Evolutionary conservation across 2,113 vertebrate species (phyloP), one percentile per base, ranked within the genome.

Genomic region (Cnemophilus loriae): DNA sequence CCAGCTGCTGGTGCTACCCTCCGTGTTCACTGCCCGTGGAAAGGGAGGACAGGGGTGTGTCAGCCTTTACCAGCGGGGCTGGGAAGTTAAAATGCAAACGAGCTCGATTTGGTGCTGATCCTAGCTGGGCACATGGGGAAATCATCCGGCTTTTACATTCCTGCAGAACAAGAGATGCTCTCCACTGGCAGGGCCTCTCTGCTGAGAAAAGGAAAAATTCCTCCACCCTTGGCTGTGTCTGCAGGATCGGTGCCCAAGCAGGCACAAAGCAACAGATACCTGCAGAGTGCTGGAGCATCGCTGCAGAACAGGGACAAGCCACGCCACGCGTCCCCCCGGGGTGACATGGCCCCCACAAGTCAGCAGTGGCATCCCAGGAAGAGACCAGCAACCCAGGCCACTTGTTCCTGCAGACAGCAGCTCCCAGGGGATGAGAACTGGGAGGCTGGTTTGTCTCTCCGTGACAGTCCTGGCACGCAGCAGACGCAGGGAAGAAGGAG

Each of bases 1-100:
- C 67, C 67, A 46, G 10, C 22, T 47, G 57, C 67, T 55, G 11
- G 37, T 41, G 57, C 44, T 61, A 3, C 84, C 80, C 71, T 86
- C 39, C 0, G 0, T 14, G 30, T 46, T 71, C 3, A 0, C 35
- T n/a, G 0, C 50, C 71, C 80, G 53, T 3, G 0, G 59, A 24
- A 30, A 18, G 32, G 84, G 44, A 70, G 42, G 74, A 16, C 18
- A 42, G 28, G 16, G 39, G 26, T 21, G 42, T 28, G 46, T 19
- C 84, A 77, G 69, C 60, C 76, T 65, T 59, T 49, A 22, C 55
- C 64, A 39, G 3, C 59, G 50, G 35, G 70, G 47, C 42, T 46
- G 30, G 76, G 30, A 69, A 87, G 52, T 57, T 80, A 55, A 78
- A 87, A 84, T 63, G 56, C 81, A 87, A 91, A 77, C 24, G 17